phyloP scores from a whole-genome alignment of 2,797 vertebrate genomes.

The Peromyscus aztecus region DNA sequence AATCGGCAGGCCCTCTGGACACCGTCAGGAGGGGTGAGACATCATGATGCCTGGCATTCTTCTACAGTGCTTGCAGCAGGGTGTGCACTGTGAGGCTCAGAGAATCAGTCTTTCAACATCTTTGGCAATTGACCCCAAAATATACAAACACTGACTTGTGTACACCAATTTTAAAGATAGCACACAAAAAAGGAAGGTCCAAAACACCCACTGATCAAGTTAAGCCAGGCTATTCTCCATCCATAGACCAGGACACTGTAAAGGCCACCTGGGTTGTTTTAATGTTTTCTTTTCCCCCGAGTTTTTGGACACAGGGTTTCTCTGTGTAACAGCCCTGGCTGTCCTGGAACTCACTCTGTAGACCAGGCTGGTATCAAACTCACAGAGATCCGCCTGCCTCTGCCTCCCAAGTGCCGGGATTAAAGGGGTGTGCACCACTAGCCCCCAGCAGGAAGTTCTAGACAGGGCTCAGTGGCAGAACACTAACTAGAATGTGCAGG shows the following conservation, averaged over 20 bases:
- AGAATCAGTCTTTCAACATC: not conserved
- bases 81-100: not conserved
- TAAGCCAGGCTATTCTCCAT: not conserved
- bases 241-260: not conserved
- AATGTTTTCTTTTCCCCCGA: not conserved
- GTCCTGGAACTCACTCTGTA: not conserved
- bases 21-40: not conserved
- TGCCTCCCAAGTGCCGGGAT: not conserved
- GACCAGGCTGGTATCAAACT: not conserved
- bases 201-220: not conserved
- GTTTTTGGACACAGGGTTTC: not conserved
- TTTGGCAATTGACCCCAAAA: not conserved
- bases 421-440: not conserved
- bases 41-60: not conserved
- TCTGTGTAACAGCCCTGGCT: not conserved
- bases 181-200: not conserved
- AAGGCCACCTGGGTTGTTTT: not conserved
- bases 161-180: not conserved
- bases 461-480: not conserved
- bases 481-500: not conserved
- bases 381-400: not conserved
- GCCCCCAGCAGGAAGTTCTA: not conserved
- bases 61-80: not conserved
- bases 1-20: not conserved
- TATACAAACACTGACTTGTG: not conserved